phyloP scores from a whole-genome alignment of 2,888 invertebrate species.

The Microctonus brassicae region DNA sequence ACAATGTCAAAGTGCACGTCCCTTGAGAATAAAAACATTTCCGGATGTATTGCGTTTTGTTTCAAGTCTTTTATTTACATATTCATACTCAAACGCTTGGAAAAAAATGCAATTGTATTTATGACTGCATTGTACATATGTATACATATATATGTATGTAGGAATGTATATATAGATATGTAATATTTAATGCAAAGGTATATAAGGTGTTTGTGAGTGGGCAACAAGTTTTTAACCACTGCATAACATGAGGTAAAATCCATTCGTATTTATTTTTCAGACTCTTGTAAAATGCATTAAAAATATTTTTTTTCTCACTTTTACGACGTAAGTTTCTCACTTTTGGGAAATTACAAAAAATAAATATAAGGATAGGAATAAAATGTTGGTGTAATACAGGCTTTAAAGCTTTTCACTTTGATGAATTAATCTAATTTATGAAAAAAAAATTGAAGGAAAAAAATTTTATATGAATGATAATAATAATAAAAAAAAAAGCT shows the following conservation, averaged over 20 bases:
- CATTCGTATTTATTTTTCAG: not conserved
- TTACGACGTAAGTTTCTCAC: not conserved
- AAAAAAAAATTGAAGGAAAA: too few relatives aligned
- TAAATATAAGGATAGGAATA: too few relatives aligned
- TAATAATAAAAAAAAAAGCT: too few relatives aligned
- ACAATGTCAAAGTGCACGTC: not conserved
- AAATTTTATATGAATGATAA: too few relatives aligned
- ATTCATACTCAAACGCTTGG: not conserved
- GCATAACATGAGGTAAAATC: not conserved
- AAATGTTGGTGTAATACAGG: too few relatives aligned
- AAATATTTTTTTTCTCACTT: not conserved
- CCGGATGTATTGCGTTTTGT: not conserved
- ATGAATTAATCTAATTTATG: too few relatives aligned
- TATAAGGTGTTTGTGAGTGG: conserved; percentile 8
- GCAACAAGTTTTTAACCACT: conserved; percentile 37
- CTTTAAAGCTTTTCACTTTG: too few relatives aligned
- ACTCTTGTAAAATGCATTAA: not conserved
- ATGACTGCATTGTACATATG: too few relatives aligned
- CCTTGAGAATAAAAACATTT: conserved; percentile 3
- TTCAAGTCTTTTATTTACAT: not conserved
- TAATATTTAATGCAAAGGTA: too few relatives aligned
- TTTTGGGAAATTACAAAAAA: not conserved
- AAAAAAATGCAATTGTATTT: not conserved
- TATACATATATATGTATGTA: not conserved
- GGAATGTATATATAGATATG: not conserved